Conservation (phyloP, 2,113 vertebrate genomes). For the Gorsachius goisagi region DNA sequence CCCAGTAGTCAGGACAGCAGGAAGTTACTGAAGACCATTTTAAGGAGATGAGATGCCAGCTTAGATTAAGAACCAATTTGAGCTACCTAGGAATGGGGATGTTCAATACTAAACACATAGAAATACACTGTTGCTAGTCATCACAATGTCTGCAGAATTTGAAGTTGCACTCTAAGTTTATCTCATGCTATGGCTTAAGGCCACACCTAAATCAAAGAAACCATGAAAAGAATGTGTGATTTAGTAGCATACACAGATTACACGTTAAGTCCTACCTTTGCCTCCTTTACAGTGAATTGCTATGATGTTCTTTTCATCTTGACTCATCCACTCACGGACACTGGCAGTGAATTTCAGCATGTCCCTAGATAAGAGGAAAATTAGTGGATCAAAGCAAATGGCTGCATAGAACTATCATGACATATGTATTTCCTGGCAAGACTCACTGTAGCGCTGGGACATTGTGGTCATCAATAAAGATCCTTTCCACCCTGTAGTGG, state of each 20-base stretch:
- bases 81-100: background rate
- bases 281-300: constrained; percentile 96
- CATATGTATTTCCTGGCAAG: background rate
- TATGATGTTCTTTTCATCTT: constrained; percentile 83
- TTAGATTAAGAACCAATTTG: background rate
- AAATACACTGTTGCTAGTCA: background rate
- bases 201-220: background rate
- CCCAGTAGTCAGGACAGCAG: background rate
- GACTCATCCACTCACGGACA: constrained; percentile 87
- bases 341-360: constrained; percentile 86
- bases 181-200: background rate
- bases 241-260: background rate
- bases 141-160: background rate
- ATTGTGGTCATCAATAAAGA: constrained; percentile 94
- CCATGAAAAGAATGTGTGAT: background rate
- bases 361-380: constrained; percentile 73
- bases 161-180: background rate
- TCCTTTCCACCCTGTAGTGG: constrained; percentile 87
- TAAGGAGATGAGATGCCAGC: background rate
- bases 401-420: background rate
- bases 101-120: background rate
- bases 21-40: background rate
- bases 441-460: constrained; percentile 90
- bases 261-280: constrained; percentile 80
- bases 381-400: background rate